Percentiles rank a stretch among this genome's conserved stretches.
Conservation (phyloP, 2,888 invertebrate genomes). For the Ernsta delagoae region DNA sequence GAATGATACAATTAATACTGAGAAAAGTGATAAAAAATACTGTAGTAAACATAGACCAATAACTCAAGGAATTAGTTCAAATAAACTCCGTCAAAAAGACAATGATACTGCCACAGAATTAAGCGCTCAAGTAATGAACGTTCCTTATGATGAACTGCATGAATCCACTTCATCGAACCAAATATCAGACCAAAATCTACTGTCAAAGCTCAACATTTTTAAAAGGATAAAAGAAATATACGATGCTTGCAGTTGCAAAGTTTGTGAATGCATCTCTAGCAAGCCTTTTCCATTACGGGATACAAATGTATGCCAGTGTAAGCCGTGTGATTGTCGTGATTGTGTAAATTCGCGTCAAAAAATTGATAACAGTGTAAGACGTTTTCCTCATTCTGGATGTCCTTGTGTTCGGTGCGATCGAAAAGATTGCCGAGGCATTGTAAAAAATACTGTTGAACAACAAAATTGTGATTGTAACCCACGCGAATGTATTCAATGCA, state of each 20-base stretch:
- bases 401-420: conserved; percentile 48
- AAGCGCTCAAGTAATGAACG: conserved; percentile 60
- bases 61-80: conserved; percentile 27
- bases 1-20: background rate
- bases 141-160: conserved; percentile 53
- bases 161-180: conserved; percentile 39
- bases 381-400: conserved; percentile 42
- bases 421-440: conserved; percentile 46
- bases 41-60: conserved; percentile 27
- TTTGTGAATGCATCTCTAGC: conserved; percentile 62
- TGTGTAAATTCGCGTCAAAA: conserved; percentile 45
- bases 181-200: conserved; percentile 32
- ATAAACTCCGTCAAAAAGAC: conserved; percentile 37
- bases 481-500: conserved; percentile 51
- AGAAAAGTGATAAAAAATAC: conserved; percentile 12
- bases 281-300: conserved; percentile 27
- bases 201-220: conserved; percentile 54
- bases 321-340: conserved; percentile 55
- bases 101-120: conserved; percentile 50
- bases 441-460: conserved; percentile 34
- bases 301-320: conserved; percentile 51
- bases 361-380: conserved; percentile 15
- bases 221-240: conserved; percentile 64
- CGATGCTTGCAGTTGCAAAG: conserved; percentile 69
- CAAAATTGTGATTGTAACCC: conserved; percentile 52